These are phyloP conservation scores for Drosophila rufa DNA, from an alignment of 1,140 invertebrate species.

Conservation along the genomic window DNA sequence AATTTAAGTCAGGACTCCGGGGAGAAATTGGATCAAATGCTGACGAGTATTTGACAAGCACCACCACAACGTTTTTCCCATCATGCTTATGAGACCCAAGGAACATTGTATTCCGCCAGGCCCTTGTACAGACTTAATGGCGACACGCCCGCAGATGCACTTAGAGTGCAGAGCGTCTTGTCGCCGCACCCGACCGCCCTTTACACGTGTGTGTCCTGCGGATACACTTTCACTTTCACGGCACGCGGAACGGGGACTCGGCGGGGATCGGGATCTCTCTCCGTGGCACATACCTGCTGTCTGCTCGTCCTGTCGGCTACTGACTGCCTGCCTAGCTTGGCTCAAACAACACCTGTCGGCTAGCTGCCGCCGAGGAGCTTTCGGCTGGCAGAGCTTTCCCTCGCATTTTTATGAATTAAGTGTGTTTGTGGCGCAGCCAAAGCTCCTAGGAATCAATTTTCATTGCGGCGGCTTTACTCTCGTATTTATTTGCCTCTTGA, in stretches of 20 bases:
- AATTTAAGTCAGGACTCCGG: neutral
- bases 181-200: conserved; percentile 19
- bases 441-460: conserved; percentile 70
- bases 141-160: conserved; percentile 27
- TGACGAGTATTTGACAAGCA: neutral
- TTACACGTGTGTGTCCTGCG: conserved; percentile 17
- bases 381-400: conserved; percentile 46
- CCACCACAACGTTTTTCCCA: neutral
- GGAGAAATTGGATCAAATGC: conserved; percentile 1
- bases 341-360: conserved; percentile 75
- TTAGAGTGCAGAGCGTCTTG: conserved; percentile 24
- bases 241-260: neutral
- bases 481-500: conserved; percentile 8
- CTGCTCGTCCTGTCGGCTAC: conserved; percentile 70
- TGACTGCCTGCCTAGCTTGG: conserved; percentile 25
- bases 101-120: neutral
- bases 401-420: conserved; percentile 78
- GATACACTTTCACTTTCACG: conserved; percentile 30
- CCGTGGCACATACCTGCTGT: conserved; percentile 63
- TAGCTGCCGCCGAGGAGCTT: conserved; percentile 48
- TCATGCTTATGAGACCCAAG: neutral
- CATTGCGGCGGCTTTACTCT: conserved; percentile 30
- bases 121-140: conserved; percentile 16
- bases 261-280: neutral
- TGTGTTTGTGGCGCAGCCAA: conserved; percentile 52